phyloP scores from a whole-genome alignment of 1,140 invertebrate genomes.

The Ditylenchus dipsaci region DNA sequence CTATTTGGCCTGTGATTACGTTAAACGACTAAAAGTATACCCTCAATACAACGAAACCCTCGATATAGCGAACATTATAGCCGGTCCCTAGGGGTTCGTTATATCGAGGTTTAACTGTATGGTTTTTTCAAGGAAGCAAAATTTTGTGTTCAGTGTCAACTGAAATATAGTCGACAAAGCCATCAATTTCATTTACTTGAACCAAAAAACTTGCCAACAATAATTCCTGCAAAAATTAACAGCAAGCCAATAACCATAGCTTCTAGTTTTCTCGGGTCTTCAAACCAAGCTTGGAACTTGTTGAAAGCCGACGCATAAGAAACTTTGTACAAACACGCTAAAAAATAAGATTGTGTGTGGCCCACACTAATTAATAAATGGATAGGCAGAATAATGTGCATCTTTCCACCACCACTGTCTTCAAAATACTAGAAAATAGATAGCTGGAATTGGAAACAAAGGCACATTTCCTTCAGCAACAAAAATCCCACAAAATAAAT shows the following conservation, averaged over 20 bases:
- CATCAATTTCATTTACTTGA: too few relatives aligned
- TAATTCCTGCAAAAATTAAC: neutral
- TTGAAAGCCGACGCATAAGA: conserved; percentile 8
- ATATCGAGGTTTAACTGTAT: too few relatives aligned
- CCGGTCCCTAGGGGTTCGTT: too few relatives aligned
- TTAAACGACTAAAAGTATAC: too few relatives aligned
- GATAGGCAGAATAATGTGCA: neutral
- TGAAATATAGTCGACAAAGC: too few relatives aligned
- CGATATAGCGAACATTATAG: too few relatives aligned
- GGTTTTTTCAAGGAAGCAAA: too few relatives aligned
- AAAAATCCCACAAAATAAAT: conserved; percentile 6
- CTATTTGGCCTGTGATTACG: too few relatives aligned
- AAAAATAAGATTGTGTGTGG: conserved; percentile 6
- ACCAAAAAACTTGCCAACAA: neutral
- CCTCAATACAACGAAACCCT: too few relatives aligned
- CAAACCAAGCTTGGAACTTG: conserved; percentile 11
- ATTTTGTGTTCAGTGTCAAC: too few relatives aligned
- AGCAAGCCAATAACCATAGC: conserved; percentile 2
- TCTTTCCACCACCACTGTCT: neutral
- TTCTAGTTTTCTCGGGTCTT: conserved; percentile 9
- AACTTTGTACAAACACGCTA: conserved; percentile 5
- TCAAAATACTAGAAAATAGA: conserved; percentile 1
- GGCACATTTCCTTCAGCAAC: conserved; percentile 6
- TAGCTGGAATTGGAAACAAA: neutral
- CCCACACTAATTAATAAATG: conserved; percentile 10